phyloP scores from a whole-genome alignment of 2,113 vertebrate species.

The Osmerus mordax region DNA sequence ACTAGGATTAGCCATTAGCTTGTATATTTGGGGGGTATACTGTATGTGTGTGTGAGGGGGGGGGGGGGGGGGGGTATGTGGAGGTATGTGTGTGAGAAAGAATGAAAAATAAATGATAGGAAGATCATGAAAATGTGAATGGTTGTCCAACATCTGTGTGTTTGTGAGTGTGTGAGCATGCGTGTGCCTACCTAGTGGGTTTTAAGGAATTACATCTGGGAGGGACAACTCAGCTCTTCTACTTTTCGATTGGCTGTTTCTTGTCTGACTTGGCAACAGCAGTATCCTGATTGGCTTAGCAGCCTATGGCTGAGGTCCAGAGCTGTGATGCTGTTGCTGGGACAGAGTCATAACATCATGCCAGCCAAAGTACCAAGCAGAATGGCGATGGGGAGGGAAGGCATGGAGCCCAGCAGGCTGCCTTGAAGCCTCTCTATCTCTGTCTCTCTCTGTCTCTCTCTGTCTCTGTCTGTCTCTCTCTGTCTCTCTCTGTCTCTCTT shows the following conservation, averaged over 20 bases:
- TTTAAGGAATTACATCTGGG: conserved; percentile 59
- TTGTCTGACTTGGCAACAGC: conserved; percentile 40
- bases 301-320: conserved; percentile 39
- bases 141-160: neutral
- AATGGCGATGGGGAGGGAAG: conserved; percentile 35
- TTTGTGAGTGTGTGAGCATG: conserved; percentile 24
- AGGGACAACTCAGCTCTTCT: conserved; percentile 38
- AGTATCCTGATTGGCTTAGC: conserved; percentile 49
- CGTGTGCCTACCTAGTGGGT: conserved; percentile 52
- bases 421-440: conserved; percentile 7
- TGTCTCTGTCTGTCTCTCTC: neutral
- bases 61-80: too few species aligned
- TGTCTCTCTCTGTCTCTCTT: conserved; percentile 21
- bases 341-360: conserved; percentile 54
- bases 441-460: conserved; percentile 1
- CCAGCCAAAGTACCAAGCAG: conserved; percentile 46
- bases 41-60: too few species aligned
- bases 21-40: too few species aligned
- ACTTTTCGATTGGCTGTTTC: conserved; percentile 48
- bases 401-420: conserved; percentile 45
- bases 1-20: too few species aligned
- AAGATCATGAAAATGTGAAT: too few species aligned
- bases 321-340: conserved; percentile 66
- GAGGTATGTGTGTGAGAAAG: neutral
- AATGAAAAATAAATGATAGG: neutral